Evolutionary conservation across 2,888 invertebrate genomes (phyloP).

Genomic region (Caradrina clavipalpis): DNA sequence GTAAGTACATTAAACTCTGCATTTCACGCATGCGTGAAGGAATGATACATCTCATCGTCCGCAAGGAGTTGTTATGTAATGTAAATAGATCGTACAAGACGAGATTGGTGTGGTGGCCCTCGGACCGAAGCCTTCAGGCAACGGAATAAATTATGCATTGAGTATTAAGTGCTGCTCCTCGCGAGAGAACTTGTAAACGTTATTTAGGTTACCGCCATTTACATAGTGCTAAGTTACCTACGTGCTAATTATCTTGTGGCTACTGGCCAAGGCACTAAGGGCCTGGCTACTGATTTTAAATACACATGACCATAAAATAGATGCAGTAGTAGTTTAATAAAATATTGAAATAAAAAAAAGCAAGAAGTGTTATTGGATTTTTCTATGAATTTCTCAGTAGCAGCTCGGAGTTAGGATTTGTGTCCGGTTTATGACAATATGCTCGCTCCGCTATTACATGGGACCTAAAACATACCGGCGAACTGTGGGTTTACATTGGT

Average conservation of each 20-base stretch:
- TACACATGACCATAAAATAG: too few species aligned
- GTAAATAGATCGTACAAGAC: constrained; percentile 49
- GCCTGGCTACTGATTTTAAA: background rate
- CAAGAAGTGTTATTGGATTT: too few species aligned
- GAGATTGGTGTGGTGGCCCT: constrained; percentile 38
- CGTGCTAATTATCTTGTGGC: background rate
- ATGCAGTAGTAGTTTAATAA: too few species aligned
- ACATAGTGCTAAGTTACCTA: constrained; percentile 8
- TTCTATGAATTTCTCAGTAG: too few species aligned
- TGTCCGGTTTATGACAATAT: too few species aligned
- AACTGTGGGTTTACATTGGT: too few species aligned
- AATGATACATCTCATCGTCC: background rate
- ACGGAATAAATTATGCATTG: constrained; percentile 60
- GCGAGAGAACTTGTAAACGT: constrained; percentile 19
- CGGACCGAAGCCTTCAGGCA: constrained; percentile 41
- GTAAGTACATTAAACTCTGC: background rate
- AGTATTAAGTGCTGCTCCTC: constrained; percentile 50
- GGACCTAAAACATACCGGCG: too few species aligned
- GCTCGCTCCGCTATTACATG: too few species aligned
- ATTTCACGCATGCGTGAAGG: background rate
- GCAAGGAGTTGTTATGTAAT: constrained; percentile 30
- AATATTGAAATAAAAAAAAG: too few species aligned
- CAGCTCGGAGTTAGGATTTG: too few species aligned
- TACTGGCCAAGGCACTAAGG: background rate
- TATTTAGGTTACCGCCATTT: constrained; percentile 14